A percentile compares a stretch with the other conserved stretches of the same genome.
These are phyloP conservation scores for Brachionus koreanus DNA, from an alignment of 1,140 invertebrate species.

Conservation along the genomic window DNA sequence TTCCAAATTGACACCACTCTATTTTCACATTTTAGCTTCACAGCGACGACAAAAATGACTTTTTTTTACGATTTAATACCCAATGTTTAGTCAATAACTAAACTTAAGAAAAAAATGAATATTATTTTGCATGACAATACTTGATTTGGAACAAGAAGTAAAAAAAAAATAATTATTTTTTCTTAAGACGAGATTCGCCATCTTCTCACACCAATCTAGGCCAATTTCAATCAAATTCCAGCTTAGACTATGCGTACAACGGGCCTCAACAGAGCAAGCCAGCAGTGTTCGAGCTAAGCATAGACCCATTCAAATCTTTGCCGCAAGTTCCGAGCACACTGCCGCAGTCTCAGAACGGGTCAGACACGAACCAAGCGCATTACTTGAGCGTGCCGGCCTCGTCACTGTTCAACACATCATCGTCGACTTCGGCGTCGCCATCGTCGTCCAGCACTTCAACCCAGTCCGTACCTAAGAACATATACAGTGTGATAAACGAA, in stretches of 20 bases:
- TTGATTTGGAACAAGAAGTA: no score
- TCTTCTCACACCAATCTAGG: background rate
- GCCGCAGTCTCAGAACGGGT: background rate
- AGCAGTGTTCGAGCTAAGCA: background rate
- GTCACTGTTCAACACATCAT: background rate
- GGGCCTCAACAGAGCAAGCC: background rate
- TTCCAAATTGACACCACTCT: no score
- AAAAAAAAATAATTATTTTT: no score
- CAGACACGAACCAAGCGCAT: background rate
- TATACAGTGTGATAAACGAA: background rate
- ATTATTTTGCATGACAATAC: no score
- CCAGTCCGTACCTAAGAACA: slow-evolving; percentile 9
- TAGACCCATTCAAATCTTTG: background rate
- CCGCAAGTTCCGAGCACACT: background rate
- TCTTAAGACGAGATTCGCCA: slow-evolving; percentile 23
- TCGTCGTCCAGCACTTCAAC: background rate
- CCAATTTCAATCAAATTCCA: background rate
- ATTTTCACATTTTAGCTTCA: no score
- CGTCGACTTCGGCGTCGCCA: background rate
- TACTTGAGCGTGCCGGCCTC: background rate
- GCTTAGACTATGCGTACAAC: background rate
- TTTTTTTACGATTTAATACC: no score
- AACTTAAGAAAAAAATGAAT: no score
- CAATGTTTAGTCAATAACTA: no score
- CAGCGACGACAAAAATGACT: no score